Conservation (phyloP, 2,797 vertebrate genomes). For the Acipenser transmontanus region DNA sequence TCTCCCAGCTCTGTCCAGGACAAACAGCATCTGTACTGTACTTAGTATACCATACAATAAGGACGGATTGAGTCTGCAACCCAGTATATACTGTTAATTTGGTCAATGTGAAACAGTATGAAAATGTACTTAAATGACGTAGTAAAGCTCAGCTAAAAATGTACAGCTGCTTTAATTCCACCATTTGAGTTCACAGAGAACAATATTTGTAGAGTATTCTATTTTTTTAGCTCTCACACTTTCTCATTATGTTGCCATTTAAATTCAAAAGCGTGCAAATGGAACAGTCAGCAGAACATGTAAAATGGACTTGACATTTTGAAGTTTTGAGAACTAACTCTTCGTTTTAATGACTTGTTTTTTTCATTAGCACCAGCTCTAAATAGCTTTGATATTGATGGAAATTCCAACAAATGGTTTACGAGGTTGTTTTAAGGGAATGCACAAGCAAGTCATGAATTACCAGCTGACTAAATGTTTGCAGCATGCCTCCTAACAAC, state of each 20-base stretch:
- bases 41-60: too few relatives aligned
- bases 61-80: too few relatives aligned
- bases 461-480: background rate
- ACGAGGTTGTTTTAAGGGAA: background rate
- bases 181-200: too few relatives aligned
- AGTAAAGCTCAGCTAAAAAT: too few relatives aligned
- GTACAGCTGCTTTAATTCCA: too few relatives aligned
- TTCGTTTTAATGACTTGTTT: conserved; percentile 22
- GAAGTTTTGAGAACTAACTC: conserved; percentile 15
- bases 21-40: too few relatives aligned
- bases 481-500: background rate
- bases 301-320: conserved; percentile 20
- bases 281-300: conserved; percentile 9
- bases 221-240: conserved; percentile 15
- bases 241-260: conserved; percentile 3
- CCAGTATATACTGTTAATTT: too few relatives aligned
- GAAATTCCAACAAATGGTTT: conserved; percentile 12
- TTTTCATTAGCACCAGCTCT: conserved; percentile 14
- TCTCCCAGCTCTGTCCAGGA: too few relatives aligned
- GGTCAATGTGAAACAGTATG: too few relatives aligned
- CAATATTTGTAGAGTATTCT: conserved; percentile 6
- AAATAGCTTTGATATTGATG: conserved; percentile 4
- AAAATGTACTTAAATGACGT: too few relatives aligned
- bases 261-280: conserved; percentile 21
- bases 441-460: background rate